A percentile compares a stretch with the other conserved stretches of the same genome.
Evolutionary conservation across 2,888 invertebrate species (phyloP).

Genomic region (Cyclophora albipunctata): DNA sequence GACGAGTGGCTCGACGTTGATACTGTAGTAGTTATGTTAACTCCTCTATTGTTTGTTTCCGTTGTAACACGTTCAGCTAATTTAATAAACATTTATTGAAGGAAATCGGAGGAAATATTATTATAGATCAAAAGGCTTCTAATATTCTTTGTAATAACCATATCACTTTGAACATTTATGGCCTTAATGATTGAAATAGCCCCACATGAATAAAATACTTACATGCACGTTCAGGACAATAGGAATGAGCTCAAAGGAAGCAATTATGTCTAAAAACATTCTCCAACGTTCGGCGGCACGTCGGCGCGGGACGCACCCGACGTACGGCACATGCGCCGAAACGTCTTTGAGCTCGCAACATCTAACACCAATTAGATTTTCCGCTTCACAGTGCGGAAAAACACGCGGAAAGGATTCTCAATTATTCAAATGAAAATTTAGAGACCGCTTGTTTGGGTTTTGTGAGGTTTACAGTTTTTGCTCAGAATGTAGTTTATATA

Average conservation of each 20-base stretch:
- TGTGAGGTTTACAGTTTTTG: not conserved
- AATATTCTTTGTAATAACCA: too few species aligned
- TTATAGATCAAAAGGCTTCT: too few species aligned
- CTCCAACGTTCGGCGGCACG: constrained; percentile 30
- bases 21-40: constrained; percentile 1
- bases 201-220: too few species aligned
- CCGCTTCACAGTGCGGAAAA: constrained; percentile 47
- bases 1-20: too few species aligned
- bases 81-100: too few species aligned
- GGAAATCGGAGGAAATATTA: too few species aligned
- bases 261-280: constrained; percentile 40
- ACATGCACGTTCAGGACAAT: too few species aligned
- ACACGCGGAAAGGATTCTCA: constrained; percentile 31
- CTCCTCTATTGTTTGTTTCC: constrained; percentile 1
- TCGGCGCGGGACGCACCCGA: not conserved
- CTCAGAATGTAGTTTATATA: too few species aligned
- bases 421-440: not conserved
- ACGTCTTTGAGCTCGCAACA: constrained; percentile 32
- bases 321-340: constrained; percentile 17
- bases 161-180: too few species aligned
- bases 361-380: constrained; percentile 53
- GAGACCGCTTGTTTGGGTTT: not conserved
- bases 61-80: too few species aligned
- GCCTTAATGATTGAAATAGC: too few species aligned
- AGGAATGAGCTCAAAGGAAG: constrained; percentile 30